Evolutionary conservation across 2,797 vertebrate species (phyloP), one percentile per base, ranked within the genome.

Genomic region (Toxotes lorentzi): DNA sequence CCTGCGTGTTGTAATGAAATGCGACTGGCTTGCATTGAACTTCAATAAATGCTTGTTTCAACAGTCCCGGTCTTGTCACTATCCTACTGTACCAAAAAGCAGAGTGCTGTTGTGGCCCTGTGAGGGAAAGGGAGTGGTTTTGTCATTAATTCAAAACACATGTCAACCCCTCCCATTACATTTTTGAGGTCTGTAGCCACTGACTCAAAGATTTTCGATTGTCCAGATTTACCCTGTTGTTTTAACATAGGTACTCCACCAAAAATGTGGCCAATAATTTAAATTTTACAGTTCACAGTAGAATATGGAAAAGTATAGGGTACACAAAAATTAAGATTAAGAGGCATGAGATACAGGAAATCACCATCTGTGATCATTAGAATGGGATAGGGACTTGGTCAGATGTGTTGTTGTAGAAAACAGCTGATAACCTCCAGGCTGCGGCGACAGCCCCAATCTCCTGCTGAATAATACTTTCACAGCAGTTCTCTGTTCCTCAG

Each of bases 1-100:
- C 70, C 23, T 73, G 65, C 83, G 62, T 91, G 88, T 91, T 93
- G 92, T 93, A 81, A 92, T 94, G 83, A 92, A 86, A 88, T 93
- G 95, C 90, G 85, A 95, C 94, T 92, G 91, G 94, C 74, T 95
- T 95, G 94, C 93, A 89, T 88, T 34, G 90, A 89, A 91, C 88
- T 88, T 86, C 90, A 93, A 86, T 93, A 94, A 92, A 92, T n/a
- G 62, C 70, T 76, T 67, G 70, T 34, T 30, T 16, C 7, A 73
- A 79, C 71, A 53, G 65, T 41, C 45, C 63, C 11, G 13, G 66
- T 69, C 23, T 64, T 66, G 69, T 82, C 34, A 34, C 60, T 71
- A 1, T 82, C 76, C 34, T 62, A 13, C 70, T 85, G 74, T 72
- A 47, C 59, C 48, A 80, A 16, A 30, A 35, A 68, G 76, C 58